phyloP scores from a whole-genome alignment of 2,888 invertebrate genomes.

The Stegana nigrithorax region DNA sequence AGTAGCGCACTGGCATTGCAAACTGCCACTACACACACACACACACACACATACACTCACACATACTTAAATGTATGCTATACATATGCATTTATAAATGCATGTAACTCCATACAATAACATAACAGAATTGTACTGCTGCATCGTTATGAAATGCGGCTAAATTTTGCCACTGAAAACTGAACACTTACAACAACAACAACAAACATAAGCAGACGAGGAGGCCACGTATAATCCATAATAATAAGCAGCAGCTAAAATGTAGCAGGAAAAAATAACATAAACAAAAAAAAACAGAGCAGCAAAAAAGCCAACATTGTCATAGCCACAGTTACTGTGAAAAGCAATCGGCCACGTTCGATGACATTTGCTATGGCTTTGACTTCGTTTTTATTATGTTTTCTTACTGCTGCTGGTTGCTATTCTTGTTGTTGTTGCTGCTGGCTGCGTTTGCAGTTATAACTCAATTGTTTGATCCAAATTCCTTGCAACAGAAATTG shows the following conservation, averaged over 20 bases:
- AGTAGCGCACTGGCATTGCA: constrained; percentile 5
- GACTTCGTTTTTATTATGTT: background rate
- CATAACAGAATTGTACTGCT: constrained; percentile 1
- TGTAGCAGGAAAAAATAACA: background rate
- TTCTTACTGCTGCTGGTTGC: background rate
- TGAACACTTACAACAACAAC: constrained; percentile 36
- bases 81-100: too few species aligned
- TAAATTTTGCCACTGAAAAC: constrained; percentile 2
- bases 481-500: constrained; percentile 51
- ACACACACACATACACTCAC: too few species aligned
- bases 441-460: constrained; percentile 38
- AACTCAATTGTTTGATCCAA: constrained; percentile 60
- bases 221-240: too few species aligned
- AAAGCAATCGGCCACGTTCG: background rate
- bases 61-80: too few species aligned
- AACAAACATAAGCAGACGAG: constrained; percentile 26
- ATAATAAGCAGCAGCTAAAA: background rate
- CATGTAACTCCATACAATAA: background rate
- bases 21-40: too few species aligned
- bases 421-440: background rate
- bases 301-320: too few species aligned
- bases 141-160: background rate
- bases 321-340: background rate
- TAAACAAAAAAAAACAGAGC: background rate
- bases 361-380: too few species aligned